phyloP scores from a whole-genome alignment of 2,113 vertebrate species.

The Anas platyrhynchos region DNA sequence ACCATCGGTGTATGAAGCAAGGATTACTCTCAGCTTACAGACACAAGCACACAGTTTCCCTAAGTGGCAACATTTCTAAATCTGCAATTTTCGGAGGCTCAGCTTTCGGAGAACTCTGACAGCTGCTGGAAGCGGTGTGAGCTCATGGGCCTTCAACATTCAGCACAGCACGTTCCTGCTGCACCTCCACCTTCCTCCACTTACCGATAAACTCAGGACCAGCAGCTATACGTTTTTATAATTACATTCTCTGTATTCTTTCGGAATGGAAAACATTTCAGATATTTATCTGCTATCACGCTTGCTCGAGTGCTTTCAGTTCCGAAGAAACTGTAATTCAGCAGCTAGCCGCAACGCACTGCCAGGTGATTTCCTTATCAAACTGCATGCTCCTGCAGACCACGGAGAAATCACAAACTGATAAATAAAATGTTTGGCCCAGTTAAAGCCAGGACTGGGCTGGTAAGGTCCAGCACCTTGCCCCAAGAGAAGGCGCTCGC shows the following conservation, averaged over 20 bases:
- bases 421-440: slow-evolving; percentile 22
- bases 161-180: not conserved
- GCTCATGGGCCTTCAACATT: not conserved
- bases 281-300: not conserved
- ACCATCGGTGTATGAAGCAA: rapidly evolving
- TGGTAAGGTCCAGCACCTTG: rapidly evolving
- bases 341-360: not conserved
- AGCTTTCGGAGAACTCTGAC: not conserved
- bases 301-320: not conserved
- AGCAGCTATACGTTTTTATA: not conserved
- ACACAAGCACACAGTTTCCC: not conserved
- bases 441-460: not conserved
- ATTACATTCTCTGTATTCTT: not conserved
- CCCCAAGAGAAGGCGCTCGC: not conserved
- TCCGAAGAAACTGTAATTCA: not conserved
- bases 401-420: not conserved
- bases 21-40: not conserved
- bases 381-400: not conserved
- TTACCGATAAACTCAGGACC: not conserved
- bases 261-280: not conserved
- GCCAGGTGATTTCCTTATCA: not conserved
- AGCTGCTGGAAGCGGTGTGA: not conserved
- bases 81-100: not conserved
- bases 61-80: not conserved
- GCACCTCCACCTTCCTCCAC: not conserved